Conservation (phyloP, 2,888 invertebrate genomes). For the Lithophane semibrunnea region DNA sequence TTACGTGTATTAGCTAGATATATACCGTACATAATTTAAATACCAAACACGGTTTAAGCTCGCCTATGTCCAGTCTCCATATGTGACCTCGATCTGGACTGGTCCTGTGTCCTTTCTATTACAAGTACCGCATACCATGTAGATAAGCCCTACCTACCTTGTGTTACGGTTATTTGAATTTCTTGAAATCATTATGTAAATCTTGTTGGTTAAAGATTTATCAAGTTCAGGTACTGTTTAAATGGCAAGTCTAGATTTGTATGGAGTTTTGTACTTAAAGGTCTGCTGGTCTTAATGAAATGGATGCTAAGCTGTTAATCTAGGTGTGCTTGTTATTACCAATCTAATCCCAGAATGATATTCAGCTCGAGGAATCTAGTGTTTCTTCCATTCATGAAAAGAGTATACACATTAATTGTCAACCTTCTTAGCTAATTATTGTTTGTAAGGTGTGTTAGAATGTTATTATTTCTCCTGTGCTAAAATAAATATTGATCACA, state of each 20-base stretch:
- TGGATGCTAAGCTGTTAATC: background rate
- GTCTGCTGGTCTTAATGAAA: background rate
- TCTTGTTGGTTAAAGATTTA: slow-evolving; percentile 13
- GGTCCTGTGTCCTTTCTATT: slow-evolving; percentile 60
- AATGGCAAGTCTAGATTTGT: slow-evolving; percentile 15
- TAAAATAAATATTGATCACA: background rate
- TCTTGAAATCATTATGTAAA: slow-evolving; percentile 48
- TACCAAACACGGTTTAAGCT: slow-evolving; percentile 31
- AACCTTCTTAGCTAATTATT: background rate
- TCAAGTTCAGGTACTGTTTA: slow-evolving; percentile 9
- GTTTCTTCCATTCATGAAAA: background rate
- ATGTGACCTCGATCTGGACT: slow-evolving; percentile 65
- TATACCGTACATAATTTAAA: slow-evolving; percentile 31
- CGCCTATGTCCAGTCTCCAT: slow-evolving; percentile 52
- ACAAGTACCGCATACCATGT: slow-evolving; percentile 53
- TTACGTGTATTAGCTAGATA: slow-evolving; percentile 21
- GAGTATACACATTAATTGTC: background rate
- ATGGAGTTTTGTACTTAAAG: slow-evolving; percentile 9
- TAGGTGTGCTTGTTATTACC: background rate
- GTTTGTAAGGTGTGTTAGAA: background rate
- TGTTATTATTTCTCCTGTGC: background rate
- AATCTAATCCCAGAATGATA: background rate
- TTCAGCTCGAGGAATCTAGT: background rate
- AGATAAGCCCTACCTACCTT: slow-evolving; percentile 51
- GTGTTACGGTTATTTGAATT: slow-evolving; percentile 11